These are phyloP conservation scores for Diacarnus erythraeanus DNA, from an alignment of 37 sponge, comb jelly and placozoan genomes.

Conservation along the genomic window DNA sequence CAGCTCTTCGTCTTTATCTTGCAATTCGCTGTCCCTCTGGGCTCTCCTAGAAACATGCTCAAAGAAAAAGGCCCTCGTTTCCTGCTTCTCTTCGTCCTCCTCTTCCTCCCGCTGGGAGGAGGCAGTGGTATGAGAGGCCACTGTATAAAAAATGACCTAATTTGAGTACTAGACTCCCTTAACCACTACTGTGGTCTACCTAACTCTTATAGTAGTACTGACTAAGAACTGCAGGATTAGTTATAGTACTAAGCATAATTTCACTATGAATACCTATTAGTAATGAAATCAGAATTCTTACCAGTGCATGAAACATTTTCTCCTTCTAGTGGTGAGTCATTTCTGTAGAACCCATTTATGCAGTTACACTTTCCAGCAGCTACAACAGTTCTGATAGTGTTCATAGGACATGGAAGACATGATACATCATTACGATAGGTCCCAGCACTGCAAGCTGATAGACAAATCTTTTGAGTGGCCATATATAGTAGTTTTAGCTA, in stretches of 20 bases:
- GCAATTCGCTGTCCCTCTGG: neutral
- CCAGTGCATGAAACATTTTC: neutral
- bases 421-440: conserved; percentile 1
- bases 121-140: neutral
- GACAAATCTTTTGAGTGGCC: too few relatives aligned
- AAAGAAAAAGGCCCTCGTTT: conserved; percentile 29
- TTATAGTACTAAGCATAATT: too few relatives aligned
- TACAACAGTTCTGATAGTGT: neutral
- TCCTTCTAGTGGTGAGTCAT: conserved; percentile 1
- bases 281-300: too few relatives aligned
- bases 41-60: conserved; percentile 34
- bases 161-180: too few relatives aligned
- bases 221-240: too few relatives aligned
- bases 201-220: too few relatives aligned
- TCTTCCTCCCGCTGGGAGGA: neutral
- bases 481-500: too few relatives aligned
- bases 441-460: conserved; percentile 11
- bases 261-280: too few relatives aligned
- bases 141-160: too few relatives aligned
- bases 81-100: conserved; percentile 2
- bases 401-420: conserved; percentile 4
- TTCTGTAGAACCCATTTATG: conserved; percentile 8
- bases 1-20: neutral
- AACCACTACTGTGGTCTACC: too few relatives aligned
- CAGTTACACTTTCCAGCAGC: conserved; percentile 5